Evolutionary conservation across 2,888 invertebrate species (phyloP), one percentile per base, ranked within the genome.

Genomic region (Suillia variegata): DNA sequence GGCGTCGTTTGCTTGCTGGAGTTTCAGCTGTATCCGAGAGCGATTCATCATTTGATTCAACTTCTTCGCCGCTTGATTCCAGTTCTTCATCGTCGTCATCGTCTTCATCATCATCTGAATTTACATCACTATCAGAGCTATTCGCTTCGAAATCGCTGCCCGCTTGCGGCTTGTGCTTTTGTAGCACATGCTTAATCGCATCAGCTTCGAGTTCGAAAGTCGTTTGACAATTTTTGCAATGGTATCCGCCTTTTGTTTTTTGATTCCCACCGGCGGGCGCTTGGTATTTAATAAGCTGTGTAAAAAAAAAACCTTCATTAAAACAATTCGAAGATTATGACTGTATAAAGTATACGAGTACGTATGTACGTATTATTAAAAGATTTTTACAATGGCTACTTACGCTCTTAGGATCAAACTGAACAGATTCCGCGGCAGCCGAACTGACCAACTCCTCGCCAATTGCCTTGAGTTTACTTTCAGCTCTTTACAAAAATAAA

Each of bases 381-480:
- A 4, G n/a, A 38, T 38, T 24, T 59, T 59, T 0, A 15, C 15
- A 17, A 18, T 13, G 10, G 33, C 8, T 48, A 61, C 62, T 52
- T 47, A 65, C 65, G 13, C 59, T 33, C 31, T 58, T 58, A 10
- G 60, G 58, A 54, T 63, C 51, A 20, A 58, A 54, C 13, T 26
- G 38, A 1, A 49, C 47, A 49, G 18, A 33, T 4, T 24, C 54
- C 6, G 45, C 21, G 21, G 13, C 26, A 8, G n/a, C n/a, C n/a
- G n/a, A n/a, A n/a, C n/a, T n/a, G n/a, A 55, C 47, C 8, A 70
- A n/a, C 2, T 68, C 67, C 4, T 58, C 67, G 2, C 71, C 72
- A 20, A 79, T 61, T 12, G 64, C 69, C 56, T 75, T 79, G 2
- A 80, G 52, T 22, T 74, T 77, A 5, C 61, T 67, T 66, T 81